Evolutionary conservation across 2,888 invertebrate species (phyloP), one percentile per base, ranked within the genome.

Genomic region (Ophion costatus): DNA sequence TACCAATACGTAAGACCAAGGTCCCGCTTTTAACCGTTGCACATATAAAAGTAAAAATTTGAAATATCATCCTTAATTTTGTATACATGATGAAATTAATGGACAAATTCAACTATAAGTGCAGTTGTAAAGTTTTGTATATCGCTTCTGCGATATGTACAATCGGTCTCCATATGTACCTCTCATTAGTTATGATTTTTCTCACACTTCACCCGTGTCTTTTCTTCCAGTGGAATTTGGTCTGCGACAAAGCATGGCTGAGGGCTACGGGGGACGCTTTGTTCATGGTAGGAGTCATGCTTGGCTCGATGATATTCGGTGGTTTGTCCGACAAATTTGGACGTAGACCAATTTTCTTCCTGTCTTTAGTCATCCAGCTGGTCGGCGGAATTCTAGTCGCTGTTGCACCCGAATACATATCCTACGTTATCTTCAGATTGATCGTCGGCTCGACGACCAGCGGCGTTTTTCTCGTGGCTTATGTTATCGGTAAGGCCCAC

Each of bases 381-480:
- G 92, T 96, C 45, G 96, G 96, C 89, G 97, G 97, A 59, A 92
- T 96, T 63, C 89, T 96, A 80, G 96, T 96, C 6, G 96, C 96
- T 5, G 89, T 96, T 70, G 95, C 96, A 0, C 96, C 96, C 0
- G 96, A 97, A 89, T 96, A 96, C 91, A 95, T 96, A 90, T 95
- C 95, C 67, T 97, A 96, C 90, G 95, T 96, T 14, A 91, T 96
- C 78, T 95, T 96, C 63, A 94, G 97, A 86, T 93, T 96, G 83
- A 91, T 97, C 71, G 95, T 97, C 33, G 97, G 97, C 17, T 95
- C 96, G 14, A 96, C 96, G 11, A 96, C 97, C 10, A 96, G 97
- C 7, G 97, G 97, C 1, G 96, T 97, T 11, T 97, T 97, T 90
- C 94, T 97, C 82, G 97, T 97, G 24, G 96, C 97, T 66, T 97